Evolutionary conservation across 2,113 vertebrate genomes (phyloP), one percentile per base, ranked within the genome.

Genomic region (Oncorhynchus gorbuscha): DNA sequence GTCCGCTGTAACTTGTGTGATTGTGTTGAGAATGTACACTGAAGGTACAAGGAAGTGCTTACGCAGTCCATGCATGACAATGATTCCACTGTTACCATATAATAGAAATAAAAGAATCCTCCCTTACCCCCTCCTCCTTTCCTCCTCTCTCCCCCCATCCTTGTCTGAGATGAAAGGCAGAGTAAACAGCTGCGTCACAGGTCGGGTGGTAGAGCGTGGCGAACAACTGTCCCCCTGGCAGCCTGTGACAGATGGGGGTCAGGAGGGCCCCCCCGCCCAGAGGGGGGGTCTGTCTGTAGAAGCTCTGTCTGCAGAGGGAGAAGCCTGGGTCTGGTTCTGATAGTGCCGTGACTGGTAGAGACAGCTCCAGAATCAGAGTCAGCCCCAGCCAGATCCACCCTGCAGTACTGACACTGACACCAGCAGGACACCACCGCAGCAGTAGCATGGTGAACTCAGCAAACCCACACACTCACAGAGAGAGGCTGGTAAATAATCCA

Each of bases 201-300:
- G 73, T 80, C 7, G 87, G 84, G 55, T 75, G 82, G 79, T 86
- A 88, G 69, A 93, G 80, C 32, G 89, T 88, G 75, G 92, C 90
- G 5, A 93, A 91, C 12, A 83, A n/a, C 75, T 71, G 84, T 75
- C 91, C 92, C 13, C 78, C 80, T 0, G 84, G 89, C 81, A 87
- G 80, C 26, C 45, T 77, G 89, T 93, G 91, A 87, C 93, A 94
- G 69, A 68, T 72, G 62, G 73, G 81, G 76, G 26, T 79, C 82
- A 89, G 85, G 12, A 18, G 51, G 3, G 51, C 14, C 77, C 67
- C 85, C 5, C 58, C 74, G 70, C 81, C 83, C 76, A 0, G 72
- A 58, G 93, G 92, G 71, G 89, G 87, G 1, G 71, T 87, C 85
- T 87, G 90, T 81, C 70, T 88, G 88, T 91, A 90, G 88, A 94